Evolutionary conservation across 1,140 invertebrate species (phyloP), one percentile per base, ranked within the genome.

Genomic region (Argopecten irradians): DNA sequence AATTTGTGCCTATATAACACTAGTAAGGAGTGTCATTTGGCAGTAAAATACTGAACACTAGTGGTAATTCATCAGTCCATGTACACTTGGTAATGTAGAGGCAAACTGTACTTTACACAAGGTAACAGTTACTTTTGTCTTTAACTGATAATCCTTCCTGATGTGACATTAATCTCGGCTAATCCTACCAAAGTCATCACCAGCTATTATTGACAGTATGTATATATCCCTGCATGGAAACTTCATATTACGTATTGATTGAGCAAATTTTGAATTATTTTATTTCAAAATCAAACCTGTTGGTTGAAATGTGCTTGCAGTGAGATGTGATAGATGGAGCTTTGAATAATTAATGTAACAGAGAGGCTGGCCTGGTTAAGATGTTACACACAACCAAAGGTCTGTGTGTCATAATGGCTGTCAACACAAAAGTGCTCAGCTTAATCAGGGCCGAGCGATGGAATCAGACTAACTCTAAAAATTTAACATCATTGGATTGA

Each of bases 51-150:
- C 28, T 28, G n/a, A n/a, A n/a, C 55, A 28, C 55, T 28, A 3
- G 55, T 71, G 55, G 28, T n/a, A 28, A 71, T 71, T 71, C 55
- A 71, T 71, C 28, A 71, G 55, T 71, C 28, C 5, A n/a, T 71
- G 22, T 71, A n/a, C 55, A 71, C 55, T 71, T 71, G n/a, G n/a
- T 71, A 16, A 28, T 8, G n/a, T 71, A 8, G 5, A 39, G 13
- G 55, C 55, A 71, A 71, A 22, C 55, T 71, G 55, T 71, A 71
- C 55, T 71, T 71, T 71, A 71, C 7, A n/a, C 5, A n/a, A 71
- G 55, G n/a, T 71, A 71, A 71, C 55, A 71, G 28, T 71, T n/a
- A 71, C 55, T 71, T 71, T 71, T 71, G 55, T 71, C 55, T n/a
- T 71, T 11, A 28, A 7, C 22, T n/a, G 5, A 1, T 71, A 71